phyloP scores from a whole-genome alignment of 2,888 invertebrate species.

The Andricus curvator region DNA sequence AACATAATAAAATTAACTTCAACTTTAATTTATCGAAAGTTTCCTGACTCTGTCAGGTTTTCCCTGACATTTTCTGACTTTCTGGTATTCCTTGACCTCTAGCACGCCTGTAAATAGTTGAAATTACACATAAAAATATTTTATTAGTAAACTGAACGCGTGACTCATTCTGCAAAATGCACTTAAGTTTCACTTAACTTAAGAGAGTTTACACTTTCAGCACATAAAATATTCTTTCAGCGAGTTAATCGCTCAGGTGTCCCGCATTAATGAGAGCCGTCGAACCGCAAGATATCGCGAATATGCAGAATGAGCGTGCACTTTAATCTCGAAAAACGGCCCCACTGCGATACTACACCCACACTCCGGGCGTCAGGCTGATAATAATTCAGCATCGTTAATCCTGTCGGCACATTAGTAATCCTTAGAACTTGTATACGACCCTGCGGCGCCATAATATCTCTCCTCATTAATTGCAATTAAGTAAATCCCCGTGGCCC shows the following conservation, averaged over 20 bases:
- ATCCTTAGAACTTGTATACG: conserved; percentile 70
- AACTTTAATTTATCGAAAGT: too few species aligned
- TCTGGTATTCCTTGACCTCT: too few species aligned
- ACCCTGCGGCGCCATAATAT: conserved; percentile 72
- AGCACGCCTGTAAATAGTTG: too few species aligned
- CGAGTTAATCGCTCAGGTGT: conserved; percentile 34
- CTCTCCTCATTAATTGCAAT: conserved; percentile 78
- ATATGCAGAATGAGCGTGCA: conserved; percentile 33
- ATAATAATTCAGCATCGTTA: conserved; percentile 76
- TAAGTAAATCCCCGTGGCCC: conserved; percentile 72
- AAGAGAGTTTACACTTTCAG: background rate
- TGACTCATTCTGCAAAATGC: background rate
- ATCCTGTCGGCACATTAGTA: conserved; percentile 76
- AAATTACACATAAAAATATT: too few species aligned
- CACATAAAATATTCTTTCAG: conserved; percentile 6
- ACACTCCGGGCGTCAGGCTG: conserved; percentile 58
- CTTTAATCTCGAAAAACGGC: conserved; percentile 29
- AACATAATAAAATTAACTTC: too few species aligned
- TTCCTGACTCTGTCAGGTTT: too few species aligned
- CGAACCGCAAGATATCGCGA: conserved; percentile 34
- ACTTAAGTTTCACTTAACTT: background rate
- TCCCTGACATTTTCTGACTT: too few species aligned
- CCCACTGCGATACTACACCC: conserved; percentile 29
- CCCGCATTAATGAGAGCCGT: conserved; percentile 31
- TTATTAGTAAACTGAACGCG: background rate